Evolutionary conservation across 2,113 vertebrate species (phyloP).

Genomic region (Bettongia penicillata): DNA sequence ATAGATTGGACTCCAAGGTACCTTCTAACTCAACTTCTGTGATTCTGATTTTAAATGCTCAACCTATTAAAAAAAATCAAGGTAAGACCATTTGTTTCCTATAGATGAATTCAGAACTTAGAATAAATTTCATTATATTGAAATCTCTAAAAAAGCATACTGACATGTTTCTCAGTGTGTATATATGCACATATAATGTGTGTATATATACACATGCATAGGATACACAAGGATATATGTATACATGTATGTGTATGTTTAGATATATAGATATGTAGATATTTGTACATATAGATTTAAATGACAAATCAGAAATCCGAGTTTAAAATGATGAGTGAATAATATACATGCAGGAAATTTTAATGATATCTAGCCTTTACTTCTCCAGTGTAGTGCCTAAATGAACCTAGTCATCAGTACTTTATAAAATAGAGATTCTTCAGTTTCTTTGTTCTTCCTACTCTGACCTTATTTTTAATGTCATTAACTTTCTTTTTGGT

Average conservation of each 20-base stretch:
- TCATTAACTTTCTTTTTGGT: neutral
- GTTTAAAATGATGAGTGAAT: constrained; percentile 32
- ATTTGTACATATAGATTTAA: neutral
- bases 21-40: neutral
- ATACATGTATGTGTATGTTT: neutral
- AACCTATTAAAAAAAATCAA: neutral
- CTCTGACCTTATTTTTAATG: constrained; percentile 15
- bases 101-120: neutral
- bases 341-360: constrained; percentile 38
- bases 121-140: constrained; percentile 26
- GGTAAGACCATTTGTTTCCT: neutral
- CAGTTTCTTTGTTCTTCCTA: neutral
- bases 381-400: constrained; percentile 17
- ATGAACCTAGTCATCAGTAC: constrained; percentile 6
- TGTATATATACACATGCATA: too few relatives aligned
- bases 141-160: constrained; percentile 25
- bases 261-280: neutral
- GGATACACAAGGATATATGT: too few relatives aligned
- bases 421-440: neutral
- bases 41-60: neutral
- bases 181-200: too few relatives aligned
- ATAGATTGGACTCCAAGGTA: neutral
- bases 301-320: constrained; percentile 44
- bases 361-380: neutral
- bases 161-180: neutral